These are phyloP conservation scores for Gari tellinella DNA, from an alignment of 2,888 invertebrate species.

Conservation along the genomic window DNA sequence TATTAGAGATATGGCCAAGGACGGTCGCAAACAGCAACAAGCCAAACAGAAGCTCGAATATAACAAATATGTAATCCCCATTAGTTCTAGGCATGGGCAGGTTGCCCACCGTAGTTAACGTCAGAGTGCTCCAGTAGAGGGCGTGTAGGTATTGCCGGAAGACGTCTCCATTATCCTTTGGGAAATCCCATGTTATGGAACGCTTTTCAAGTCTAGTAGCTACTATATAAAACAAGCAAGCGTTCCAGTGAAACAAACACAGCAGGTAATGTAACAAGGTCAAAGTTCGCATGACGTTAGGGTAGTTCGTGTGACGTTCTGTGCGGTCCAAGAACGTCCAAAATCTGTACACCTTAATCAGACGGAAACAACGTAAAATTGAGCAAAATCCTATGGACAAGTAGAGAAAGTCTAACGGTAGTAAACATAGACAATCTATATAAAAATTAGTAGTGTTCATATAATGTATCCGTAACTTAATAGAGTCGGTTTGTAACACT, in stretches of 20 bases:
- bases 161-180: slow-evolving; percentile 75
- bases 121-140: slow-evolving; percentile 99
- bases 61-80: slow-evolving; percentile 97
- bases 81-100: slow-evolving; percentile 95
- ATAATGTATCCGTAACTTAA: slow-evolving; percentile 97
- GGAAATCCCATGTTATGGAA: slow-evolving; percentile 73
- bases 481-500: slow-evolving; percentile 97
- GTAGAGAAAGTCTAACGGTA: slow-evolving; percentile 99
- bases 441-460: slow-evolving; percentile 99
- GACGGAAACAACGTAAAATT: slow-evolving; percentile 96
- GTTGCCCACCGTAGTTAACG: slow-evolving; percentile 97
- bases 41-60: slow-evolving; percentile 96
- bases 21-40: slow-evolving; percentile 97
- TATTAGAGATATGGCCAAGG: slow-evolving; percentile 98
- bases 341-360: slow-evolving; percentile 98
- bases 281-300: slow-evolving; percentile 90
- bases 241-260: slow-evolving; percentile 99
- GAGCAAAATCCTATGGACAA: slow-evolving; percentile 97
- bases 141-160: slow-evolving; percentile 96
- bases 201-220: slow-evolving; percentile 86
- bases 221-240: slow-evolving; percentile 96
- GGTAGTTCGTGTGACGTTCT: slow-evolving; percentile 99
- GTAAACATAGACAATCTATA: slow-evolving; percentile 98
- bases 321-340: slow-evolving; percentile 99
- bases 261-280: slow-evolving; percentile 92